These are phyloP conservation scores for Schlechtendalia chinensis DNA, from an alignment of 1,140 invertebrate species.

Conservation along the genomic window DNA sequence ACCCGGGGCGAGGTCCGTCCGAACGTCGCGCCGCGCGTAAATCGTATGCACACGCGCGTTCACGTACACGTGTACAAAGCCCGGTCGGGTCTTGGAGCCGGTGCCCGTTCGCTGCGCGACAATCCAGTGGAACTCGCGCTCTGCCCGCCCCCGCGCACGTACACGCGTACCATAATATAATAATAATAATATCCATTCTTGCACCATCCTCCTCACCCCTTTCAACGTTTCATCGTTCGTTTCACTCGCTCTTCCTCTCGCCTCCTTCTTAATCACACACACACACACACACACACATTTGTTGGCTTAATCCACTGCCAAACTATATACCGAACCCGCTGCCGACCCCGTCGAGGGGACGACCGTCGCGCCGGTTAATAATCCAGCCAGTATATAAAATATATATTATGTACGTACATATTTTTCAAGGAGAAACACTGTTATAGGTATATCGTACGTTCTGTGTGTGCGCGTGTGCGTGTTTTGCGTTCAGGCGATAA, in stretches of 20 bases:
- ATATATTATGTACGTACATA: background rate
- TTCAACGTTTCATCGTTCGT: too few species aligned
- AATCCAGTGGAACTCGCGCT: slow-evolving; percentile 2
- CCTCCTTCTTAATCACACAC: background rate
- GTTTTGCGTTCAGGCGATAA: background rate
- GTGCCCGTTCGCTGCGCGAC: slow-evolving; percentile 6
- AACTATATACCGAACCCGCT: too few species aligned
- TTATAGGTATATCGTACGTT: background rate
- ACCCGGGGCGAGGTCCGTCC: background rate
- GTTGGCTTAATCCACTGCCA: slow-evolving; percentile 22
- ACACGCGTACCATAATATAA: slow-evolving; percentile 4
- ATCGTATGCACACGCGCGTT: background rate
- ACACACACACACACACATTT: background rate
- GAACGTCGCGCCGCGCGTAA: background rate
- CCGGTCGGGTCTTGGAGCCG: slow-evolving; percentile 30
- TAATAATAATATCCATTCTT: slow-evolving; percentile 28
- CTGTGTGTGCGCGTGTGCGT: background rate
- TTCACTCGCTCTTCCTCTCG: background rate
- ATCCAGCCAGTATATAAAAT: slow-evolving; percentile 1
- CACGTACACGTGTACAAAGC: slow-evolving; percentile 23
- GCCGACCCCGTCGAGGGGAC: background rate
- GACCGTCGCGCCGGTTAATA: background rate
- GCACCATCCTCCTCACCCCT: background rate
- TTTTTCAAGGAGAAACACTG: background rate
- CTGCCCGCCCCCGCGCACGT: background rate